phyloP scores from a whole-genome alignment of 1,140 invertebrate genomes.

The Galleria mellonella region DNA sequence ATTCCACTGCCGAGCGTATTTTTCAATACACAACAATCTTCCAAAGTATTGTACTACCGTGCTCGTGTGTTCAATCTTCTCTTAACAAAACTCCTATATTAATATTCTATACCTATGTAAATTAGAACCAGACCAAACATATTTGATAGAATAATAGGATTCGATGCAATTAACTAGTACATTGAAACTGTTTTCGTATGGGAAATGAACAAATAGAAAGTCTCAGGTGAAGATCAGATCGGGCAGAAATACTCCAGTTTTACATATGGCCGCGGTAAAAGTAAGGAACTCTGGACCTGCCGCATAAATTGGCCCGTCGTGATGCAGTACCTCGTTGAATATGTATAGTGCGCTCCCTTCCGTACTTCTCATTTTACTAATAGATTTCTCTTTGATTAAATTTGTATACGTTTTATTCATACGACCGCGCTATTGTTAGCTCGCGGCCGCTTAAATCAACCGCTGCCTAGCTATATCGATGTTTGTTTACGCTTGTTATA shows the following conservation, averaged over 20 bases:
- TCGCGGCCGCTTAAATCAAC: constrained; percentile 54
- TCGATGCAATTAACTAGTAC: too few species aligned
- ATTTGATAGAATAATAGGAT: neutral
- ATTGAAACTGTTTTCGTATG: constrained; percentile 4
- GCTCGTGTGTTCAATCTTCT: too few species aligned
- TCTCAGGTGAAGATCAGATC: constrained; percentile 66
- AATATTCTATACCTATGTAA: too few species aligned
- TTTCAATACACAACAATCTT: too few species aligned
- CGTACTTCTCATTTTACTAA: constrained; percentile 74
- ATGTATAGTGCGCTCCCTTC: constrained; percentile 72
- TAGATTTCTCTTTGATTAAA: constrained; percentile 74
- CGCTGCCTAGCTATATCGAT: constrained; percentile 26
- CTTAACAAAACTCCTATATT: too few species aligned
- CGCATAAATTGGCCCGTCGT: constrained; percentile 70
- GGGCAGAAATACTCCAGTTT: constrained; percentile 65
- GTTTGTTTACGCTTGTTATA: constrained; percentile 6
- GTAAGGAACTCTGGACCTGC: constrained; percentile 63
- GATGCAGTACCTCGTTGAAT: constrained; percentile 72
- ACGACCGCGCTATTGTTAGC: constrained; percentile 60
- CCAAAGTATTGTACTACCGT: too few species aligned
- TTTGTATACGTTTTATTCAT: constrained; percentile 74
- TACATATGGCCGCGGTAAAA: constrained; percentile 65
- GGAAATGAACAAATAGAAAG: constrained; percentile 40
- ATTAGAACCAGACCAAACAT: too few species aligned
- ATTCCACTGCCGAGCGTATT: too few species aligned